Evolutionary conservation across 2,888 invertebrate genomes (phyloP).

Genomic region (Cantharis lateralis): DNA sequence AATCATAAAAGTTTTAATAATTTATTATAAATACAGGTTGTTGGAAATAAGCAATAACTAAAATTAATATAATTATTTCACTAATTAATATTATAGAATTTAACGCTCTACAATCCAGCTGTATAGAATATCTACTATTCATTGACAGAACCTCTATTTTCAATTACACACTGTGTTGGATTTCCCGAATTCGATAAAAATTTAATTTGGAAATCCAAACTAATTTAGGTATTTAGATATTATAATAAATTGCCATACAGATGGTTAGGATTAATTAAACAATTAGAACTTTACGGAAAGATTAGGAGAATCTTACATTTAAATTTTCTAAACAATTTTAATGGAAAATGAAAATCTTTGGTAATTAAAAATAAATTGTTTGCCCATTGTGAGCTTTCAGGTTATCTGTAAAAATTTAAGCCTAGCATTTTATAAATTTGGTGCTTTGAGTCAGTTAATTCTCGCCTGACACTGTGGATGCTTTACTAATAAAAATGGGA

Average conservation of each 20-base stretch:
- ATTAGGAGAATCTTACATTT: background rate
- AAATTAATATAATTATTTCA: background rate
- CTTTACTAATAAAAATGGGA: background rate
- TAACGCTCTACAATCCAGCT: background rate
- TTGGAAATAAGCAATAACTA: background rate
- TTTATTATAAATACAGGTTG: background rate
- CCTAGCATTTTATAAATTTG: background rate
- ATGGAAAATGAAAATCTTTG: background rate
- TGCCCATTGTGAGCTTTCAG: background rate
- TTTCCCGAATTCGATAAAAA: background rate
- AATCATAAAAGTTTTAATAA: background rate
- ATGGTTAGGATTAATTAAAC: background rate
- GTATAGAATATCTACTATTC: background rate
- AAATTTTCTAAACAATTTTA: background rate
- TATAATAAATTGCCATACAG: background rate
- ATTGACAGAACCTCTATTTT: background rate
- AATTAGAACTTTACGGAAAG: background rate
- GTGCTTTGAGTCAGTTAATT: background rate
- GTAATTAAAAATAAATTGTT: background rate
- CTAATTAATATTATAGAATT: background rate
- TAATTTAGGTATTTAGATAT: background rate
- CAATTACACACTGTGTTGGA: background rate
- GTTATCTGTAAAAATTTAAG: background rate
- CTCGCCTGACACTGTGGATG: background rate
- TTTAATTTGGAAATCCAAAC: background rate